A percentile compares a stretch with the other conserved stretches of the same genome.
These are phyloP conservation scores for Porites lutea DNA, from an alignment of 64 coral and sea anemone genomes.

Conservation along the genomic window DNA sequence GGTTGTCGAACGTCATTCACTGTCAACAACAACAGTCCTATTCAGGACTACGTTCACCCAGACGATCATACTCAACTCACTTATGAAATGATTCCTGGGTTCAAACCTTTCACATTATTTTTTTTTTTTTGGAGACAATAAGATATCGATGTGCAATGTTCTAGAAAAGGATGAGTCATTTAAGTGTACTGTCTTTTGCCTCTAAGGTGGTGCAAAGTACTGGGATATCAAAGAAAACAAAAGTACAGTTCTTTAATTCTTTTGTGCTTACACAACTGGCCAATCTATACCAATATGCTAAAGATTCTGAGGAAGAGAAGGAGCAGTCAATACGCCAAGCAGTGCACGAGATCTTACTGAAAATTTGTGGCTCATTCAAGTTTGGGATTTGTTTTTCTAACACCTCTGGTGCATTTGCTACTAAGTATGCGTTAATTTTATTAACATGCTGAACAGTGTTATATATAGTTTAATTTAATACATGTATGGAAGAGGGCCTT, in stretches of 20 bases:
- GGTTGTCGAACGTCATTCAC: too few relatives aligned
- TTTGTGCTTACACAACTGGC: constrained; percentile 70
- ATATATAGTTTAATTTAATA: too few relatives aligned
- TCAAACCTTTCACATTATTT: too few relatives aligned
- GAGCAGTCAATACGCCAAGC: constrained; percentile 16
- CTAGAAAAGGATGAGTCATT: not conserved
- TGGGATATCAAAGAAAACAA: constrained; percentile 82
- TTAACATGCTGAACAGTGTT: too few relatives aligned
- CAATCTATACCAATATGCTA: constrained; percentile 67
- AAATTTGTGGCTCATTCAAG: constrained; percentile 86
- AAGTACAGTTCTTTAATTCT: constrained; percentile 78
- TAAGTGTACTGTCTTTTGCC: not conserved
- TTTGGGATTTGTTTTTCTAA: constrained; percentile 92
- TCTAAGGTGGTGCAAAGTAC: constrained; percentile 79
- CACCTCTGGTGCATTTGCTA: constrained; percentile 48
- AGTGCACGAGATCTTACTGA: constrained; percentile 65
- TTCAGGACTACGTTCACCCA: too few relatives aligned
- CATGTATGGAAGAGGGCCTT: too few relatives aligned
- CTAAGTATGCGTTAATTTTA: constrained; percentile 23
- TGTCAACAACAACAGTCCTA: too few relatives aligned
- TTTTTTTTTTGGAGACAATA: too few relatives aligned
- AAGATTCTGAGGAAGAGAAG: constrained; percentile 2
- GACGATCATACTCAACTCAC: too few relatives aligned
- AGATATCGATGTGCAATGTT: not conserved
- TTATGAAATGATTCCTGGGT: too few relatives aligned